Percentiles rank a stretch among this genome's conserved stretches.
Evolutionary conservation across 1,140 invertebrate genomes (phyloP).

Genomic region (Nixonia krombeini): DNA sequence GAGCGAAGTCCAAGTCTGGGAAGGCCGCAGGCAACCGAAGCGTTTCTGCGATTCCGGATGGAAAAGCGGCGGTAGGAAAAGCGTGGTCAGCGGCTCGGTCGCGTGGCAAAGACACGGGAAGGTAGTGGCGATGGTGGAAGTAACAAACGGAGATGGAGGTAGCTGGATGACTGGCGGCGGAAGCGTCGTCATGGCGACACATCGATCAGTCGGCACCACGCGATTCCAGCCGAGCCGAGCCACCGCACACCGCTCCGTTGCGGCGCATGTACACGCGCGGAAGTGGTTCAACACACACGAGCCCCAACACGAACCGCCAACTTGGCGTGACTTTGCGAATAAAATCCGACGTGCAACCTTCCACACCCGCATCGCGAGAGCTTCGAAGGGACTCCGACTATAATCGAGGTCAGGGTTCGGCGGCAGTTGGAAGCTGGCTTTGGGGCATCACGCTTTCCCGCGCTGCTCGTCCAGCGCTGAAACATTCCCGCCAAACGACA

Average conservation of each 20-base stretch:
- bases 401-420: neutral
- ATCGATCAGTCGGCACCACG: conserved; percentile 70
- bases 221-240: conserved; percentile 58
- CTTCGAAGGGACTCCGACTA: neutral
- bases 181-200: conserved; percentile 73
- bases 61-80: conserved; percentile 24
- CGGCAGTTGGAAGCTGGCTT: too few relatives aligned
- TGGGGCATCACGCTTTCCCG: neutral
- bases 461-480: too few relatives aligned
- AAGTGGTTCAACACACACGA: neutral
- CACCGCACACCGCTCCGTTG: conserved; percentile 41
- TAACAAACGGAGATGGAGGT: conserved; percentile 68
- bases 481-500: conserved; percentile 37
- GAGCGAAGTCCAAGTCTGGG: too few relatives aligned
- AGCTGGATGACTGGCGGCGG: conserved; percentile 71
- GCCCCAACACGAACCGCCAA: neutral
- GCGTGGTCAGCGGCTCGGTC: conserved; percentile 45
- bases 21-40: too few relatives aligned
- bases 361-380: neutral
- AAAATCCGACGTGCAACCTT: conserved; percentile 5
- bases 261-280: conserved; percentile 8
- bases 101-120: conserved; percentile 51
- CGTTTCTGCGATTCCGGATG: too few relatives aligned
- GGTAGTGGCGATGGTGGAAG: conserved; percentile 69
- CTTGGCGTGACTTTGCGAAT: conserved; percentile 7